A percentile compares a stretch with the other conserved stretches of the same genome.
Conservation (phyloP, 35 echinoderm and acorn worm genomes). For the Amphiura filiformis region DNA sequence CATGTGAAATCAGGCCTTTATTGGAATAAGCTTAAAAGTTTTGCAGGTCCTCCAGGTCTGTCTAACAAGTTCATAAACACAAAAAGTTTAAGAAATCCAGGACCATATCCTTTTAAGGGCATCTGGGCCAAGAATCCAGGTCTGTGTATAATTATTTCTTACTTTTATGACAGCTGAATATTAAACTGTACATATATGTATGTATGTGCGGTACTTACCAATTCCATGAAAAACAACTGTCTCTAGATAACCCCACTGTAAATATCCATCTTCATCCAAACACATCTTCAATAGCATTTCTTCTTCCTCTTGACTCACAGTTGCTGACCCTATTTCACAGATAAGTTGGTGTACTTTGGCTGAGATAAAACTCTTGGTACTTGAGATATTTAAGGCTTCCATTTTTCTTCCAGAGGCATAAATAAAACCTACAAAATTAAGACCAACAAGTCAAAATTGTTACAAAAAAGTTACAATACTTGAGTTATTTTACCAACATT, state of each 20-base stretch:
- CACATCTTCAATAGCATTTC: background rate
- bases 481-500: no score
- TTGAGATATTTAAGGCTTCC: no score
- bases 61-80: background rate
- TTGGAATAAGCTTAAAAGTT: no score
- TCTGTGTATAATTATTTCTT: background rate
- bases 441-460: no score
- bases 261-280: background rate
- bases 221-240: background rate
- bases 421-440: no score
- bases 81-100: background rate
- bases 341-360: constrained; percentile 38
- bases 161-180: background rate
- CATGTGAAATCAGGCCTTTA: no score
- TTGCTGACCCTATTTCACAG: constrained; percentile 18
- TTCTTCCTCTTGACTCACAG: background rate
- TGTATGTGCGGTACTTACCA: background rate
- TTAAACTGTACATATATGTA: no score
- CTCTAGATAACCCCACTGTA: background rate
- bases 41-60: no score
- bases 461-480: no score
- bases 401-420: no score
- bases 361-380: no score
- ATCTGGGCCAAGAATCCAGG: background rate
- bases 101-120: background rate